Base-by-base conservation (phyloP, 2,113 vertebrate species). In the Gasterosteus aculeatus region DNA sequence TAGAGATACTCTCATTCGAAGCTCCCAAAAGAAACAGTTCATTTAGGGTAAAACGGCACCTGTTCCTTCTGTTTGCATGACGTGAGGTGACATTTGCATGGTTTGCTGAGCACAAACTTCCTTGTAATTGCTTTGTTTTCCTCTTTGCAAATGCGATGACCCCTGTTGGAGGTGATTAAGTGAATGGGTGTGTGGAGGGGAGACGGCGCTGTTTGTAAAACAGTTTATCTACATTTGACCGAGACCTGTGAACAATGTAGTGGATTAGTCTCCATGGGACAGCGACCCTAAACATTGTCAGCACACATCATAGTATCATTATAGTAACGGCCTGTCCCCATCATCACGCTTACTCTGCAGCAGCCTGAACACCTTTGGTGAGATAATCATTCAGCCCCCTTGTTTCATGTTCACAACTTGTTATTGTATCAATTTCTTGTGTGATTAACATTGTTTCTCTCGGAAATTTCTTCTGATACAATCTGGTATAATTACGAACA, bases 71-170 rank as follows among this genome's bases (percentile, higher is more conserved):
- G 77, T 87, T 85, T 85, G 86, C 70, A 81, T 87, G 83, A 90
- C 79, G 69, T 80, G 77, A 85, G 81, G 53, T 84, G 83, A 75
- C 82, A 83, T 88, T 89, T 88, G 83, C 83, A 87, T 61, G 85
- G 72, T 86, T 85, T 87, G 78, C 74, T 87, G 85, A 84, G 85
- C 79, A 85, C 83, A 84, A 86, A 87, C 80, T 53, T 84, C 81
- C 77, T 82, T 85, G 77, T 88, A 88, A 90, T 86, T 88, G 83
- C 71, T 85, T 84, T 83, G 72, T 69, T 87, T 88, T 83, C 59
- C 74, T 85, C 63, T 75, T 42, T 74, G 77, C 80, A 68, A 84
- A 85, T 72, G 74, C 73, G 77, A 44, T 79, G 80, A 88, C 85
- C 83, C 79, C 76, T 82, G 80, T 71, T 82, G 75, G 73, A 81